Conservation (phyloP, 2,797 vertebrate genomes). For the Serranus cabrilla region DNA sequence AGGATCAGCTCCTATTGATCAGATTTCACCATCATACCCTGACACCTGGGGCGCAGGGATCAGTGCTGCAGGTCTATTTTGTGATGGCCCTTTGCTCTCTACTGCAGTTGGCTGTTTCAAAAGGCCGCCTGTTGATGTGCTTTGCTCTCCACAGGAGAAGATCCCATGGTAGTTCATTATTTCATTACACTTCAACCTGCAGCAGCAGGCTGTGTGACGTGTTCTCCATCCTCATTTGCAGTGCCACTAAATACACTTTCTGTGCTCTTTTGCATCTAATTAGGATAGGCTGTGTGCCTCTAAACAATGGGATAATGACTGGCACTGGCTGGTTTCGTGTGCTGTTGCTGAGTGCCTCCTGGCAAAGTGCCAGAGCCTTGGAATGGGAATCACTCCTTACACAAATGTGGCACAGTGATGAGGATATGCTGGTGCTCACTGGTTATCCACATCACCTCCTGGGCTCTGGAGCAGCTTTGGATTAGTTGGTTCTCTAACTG, state of each 20-base stretch:
- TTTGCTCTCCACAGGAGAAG: conserved; percentile 50
- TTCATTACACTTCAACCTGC: conserved; percentile 71
- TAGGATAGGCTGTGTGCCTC: conserved; percentile 76
- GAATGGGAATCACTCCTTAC: conserved; percentile 58
- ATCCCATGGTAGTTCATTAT: conserved; percentile 78
- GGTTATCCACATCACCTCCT: conserved; percentile 37
- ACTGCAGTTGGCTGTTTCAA: conserved; percentile 43
- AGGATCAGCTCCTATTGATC: conserved; percentile 59
- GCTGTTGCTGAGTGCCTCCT: conserved; percentile 56
- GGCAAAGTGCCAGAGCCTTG: conserved; percentile 64
- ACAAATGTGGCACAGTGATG: conserved; percentile 44
- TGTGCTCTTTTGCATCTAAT: conserved; percentile 81
- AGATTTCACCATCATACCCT: conserved; percentile 50
- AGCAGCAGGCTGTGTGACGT: conserved; percentile 62
- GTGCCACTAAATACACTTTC: conserved; percentile 66
- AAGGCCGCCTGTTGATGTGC: conserved; percentile 57
- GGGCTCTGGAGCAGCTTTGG: conserved; percentile 2
- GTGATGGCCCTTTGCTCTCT: conserved; percentile 47
- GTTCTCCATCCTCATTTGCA: conserved; percentile 68
- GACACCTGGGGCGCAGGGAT: conserved; percentile 52
- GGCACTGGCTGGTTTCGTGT: conserved; percentile 62
- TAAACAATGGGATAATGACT: conserved; percentile 83
- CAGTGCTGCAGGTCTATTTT: conserved; percentile 42
- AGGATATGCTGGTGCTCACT: conserved; percentile 27
- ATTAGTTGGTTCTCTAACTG: conserved; percentile 13